A percentile compares a stretch with the other conserved stretches of the same genome.
These are phyloP conservation scores for Oxyruncus cristatus DNA, from an alignment of 2,113 vertebrate species.

Conservation along the genomic window DNA sequence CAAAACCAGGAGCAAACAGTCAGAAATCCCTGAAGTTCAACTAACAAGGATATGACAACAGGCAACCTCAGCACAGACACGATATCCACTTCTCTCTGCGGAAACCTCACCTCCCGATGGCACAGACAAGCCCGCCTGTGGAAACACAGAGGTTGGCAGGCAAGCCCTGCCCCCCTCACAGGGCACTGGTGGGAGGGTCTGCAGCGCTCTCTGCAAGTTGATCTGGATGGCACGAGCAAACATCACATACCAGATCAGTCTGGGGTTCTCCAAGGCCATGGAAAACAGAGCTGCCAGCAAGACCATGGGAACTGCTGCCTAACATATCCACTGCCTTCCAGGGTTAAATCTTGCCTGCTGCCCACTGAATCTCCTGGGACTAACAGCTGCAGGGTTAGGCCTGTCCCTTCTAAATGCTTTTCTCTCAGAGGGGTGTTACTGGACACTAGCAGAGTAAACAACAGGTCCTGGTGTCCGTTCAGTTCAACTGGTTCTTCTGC, in stretches of 20 bases:
- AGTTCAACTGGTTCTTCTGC: background rate
- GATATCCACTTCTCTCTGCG: background rate
- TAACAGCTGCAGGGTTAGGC: background rate
- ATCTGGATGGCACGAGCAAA: background rate
- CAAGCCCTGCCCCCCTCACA: background rate
- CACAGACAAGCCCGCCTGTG: background rate
- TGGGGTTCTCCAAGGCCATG: background rate
- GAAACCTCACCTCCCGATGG: background rate
- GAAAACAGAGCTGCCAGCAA: background rate
- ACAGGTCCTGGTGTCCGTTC: background rate
- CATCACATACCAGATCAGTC: background rate
- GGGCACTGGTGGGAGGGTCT: background rate
- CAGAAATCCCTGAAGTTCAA: background rate
- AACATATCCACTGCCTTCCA: background rate
- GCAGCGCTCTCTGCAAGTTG: accelerated
- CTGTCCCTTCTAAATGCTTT: background rate
- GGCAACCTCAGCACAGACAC: background rate
- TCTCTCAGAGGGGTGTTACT: background rate
- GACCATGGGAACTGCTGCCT: background rate
- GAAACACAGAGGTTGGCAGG: background rate
- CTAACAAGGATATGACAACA: background rate
- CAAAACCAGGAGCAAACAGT: background rate
- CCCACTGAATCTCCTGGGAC: background rate
- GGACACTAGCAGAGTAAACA: background rate
- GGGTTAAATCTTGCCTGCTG: background rate